Conservation (phyloP, 2,888 invertebrate species). For the Leptinotarsa tumamoca region DNA sequence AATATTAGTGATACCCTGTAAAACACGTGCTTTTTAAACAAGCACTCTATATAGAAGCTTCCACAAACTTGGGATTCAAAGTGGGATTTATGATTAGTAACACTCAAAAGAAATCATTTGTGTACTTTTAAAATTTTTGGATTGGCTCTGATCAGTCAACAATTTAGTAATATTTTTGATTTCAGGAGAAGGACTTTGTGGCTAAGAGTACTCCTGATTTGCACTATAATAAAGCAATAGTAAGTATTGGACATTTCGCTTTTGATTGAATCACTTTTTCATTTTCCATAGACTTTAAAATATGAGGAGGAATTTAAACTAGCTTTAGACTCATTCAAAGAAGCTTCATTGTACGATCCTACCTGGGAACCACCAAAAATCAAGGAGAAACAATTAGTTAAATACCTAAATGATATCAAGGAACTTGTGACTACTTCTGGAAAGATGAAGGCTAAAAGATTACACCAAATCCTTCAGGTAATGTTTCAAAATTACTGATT, state of each 20-base stretch:
- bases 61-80: no score
- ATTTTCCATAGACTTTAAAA: slow-evolving; percentile 74
- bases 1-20: no score
- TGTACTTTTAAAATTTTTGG: no score
- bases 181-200: slow-evolving; percentile 76
- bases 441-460: slow-evolving; percentile 79
- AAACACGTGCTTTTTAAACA: no score
- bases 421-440: slow-evolving; percentile 76
- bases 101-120: no score
- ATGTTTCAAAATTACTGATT: slow-evolving; percentile 20
- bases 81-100: no score
- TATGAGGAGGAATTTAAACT: slow-evolving; percentile 82
- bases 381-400: slow-evolving; percentile 73
- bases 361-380: slow-evolving; percentile 77
- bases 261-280: slow-evolving; percentile 28
- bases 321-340: slow-evolving; percentile 77
- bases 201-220: slow-evolving; percentile 82
- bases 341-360: slow-evolving; percentile 79
- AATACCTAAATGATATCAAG: slow-evolving; percentile 75
- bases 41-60: no score
- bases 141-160: background rate
- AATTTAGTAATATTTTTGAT: slow-evolving; percentile 42
- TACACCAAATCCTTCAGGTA: slow-evolving; percentile 77
- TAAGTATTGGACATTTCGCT: slow-evolving; percentile 67
- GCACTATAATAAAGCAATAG: slow-evolving; percentile 86